phyloP scores from a whole-genome alignment of 2,113 vertebrate genomes.

The Picathartes gymnocephalus region DNA sequence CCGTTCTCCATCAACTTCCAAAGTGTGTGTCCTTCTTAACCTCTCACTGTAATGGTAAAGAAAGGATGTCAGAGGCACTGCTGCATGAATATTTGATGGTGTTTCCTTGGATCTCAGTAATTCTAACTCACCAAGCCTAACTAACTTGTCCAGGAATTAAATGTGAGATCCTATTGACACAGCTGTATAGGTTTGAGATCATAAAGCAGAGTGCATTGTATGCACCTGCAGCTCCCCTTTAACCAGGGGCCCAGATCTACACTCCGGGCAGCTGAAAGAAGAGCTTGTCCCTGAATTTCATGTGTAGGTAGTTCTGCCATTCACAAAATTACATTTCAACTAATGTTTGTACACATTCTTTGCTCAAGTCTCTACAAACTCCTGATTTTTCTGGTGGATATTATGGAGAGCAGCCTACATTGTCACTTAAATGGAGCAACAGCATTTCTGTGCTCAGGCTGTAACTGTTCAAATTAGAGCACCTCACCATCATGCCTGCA shows the following conservation, averaged over 20 bases:
- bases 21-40: rapidly evolving
- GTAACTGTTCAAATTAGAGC: not conserved
- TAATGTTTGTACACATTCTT: not conserved
- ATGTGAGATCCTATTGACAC: not conserved
- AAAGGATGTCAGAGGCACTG: not conserved
- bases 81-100: not conserved
- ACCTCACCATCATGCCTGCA: not conserved
- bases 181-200: not conserved
- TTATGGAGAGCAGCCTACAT: not conserved
- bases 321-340: not conserved
- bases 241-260: not conserved
- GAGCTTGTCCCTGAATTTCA: not conserved
- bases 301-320: not conserved
- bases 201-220: not conserved
- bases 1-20: rapidly evolving
- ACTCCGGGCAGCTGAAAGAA: not conserved
- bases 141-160: not conserved
- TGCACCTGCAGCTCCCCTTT: not conserved
- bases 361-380: not conserved
- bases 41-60: not conserved
- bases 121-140: not conserved
- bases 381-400: not conserved
- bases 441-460: not conserved
- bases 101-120: not conserved
- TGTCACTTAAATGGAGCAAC: not conserved